Evolutionary conservation across 2,113 vertebrate genomes (phyloP).

Genomic region (Epinephelus cyanopodus): DNA sequence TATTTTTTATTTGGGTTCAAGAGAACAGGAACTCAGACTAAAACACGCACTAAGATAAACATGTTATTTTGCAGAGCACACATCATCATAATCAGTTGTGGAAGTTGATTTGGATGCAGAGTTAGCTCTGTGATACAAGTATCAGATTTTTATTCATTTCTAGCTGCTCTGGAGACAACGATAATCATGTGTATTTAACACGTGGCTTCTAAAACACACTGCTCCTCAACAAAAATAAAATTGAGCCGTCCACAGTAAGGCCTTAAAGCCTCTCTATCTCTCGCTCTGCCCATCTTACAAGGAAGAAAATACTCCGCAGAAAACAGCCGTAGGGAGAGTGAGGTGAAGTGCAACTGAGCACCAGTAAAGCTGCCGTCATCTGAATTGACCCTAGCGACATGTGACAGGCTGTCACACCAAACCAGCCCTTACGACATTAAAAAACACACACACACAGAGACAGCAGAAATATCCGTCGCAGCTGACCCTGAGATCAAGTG

Average conservation of each 20-base stretch:
- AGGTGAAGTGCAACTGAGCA: constrained; percentile 45
- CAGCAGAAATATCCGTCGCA: constrained; percentile 81
- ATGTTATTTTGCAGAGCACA: constrained; percentile 27
- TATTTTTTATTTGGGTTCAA: constrained; percentile 37
- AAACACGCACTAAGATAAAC: constrained; percentile 68
- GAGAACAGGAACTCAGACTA: constrained; percentile 43
- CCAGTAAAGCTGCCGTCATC: constrained; percentile 65
- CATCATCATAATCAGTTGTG: constrained; percentile 39
- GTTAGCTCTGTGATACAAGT: constrained; percentile 51
- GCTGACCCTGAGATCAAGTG: constrained; percentile 85
- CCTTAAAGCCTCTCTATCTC: constrained; percentile 7
- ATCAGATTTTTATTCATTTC: constrained; percentile 19
- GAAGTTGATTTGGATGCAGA: constrained; percentile 46
- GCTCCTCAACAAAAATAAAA: constrained; percentile 20
- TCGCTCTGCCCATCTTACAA: constrained; percentile 12
- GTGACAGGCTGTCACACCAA: constrained; percentile 78
- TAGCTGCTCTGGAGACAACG: constrained; percentile 6
- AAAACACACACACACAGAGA: constrained; percentile 64
- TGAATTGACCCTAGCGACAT: constrained; percentile 70
- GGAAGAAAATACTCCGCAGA: constrained; percentile 41
- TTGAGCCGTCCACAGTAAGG: constrained; percentile 8
- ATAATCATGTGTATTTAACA: constrained; percentile 32
- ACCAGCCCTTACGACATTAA: constrained; percentile 77
- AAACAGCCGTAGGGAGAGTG: constrained; percentile 19
- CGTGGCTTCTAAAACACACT: constrained; percentile 7